phyloP scores from a whole-genome alignment of 2,888 invertebrate genomes.

The Aplocera efformata region DNA sequence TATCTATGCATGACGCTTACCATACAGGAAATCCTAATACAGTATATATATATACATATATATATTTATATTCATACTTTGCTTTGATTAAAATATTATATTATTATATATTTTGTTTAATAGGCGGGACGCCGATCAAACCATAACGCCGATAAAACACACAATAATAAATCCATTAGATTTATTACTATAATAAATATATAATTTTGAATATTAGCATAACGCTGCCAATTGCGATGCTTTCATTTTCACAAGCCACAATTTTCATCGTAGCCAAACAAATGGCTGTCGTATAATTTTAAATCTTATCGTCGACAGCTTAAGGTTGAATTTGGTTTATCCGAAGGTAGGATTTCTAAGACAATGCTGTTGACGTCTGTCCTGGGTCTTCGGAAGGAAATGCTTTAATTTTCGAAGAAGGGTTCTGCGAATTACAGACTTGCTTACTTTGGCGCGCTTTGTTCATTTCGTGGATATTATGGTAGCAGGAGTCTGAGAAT shows the following conservation, averaged over 20 bases:
- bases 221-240: slow-evolving; percentile 8
- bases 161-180: slow-evolving; percentile 11
- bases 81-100: no score
- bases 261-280: slow-evolving; percentile 1
- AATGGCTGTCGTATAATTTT: no score
- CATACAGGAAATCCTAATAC: no score
- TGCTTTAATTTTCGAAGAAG: slow-evolving; percentile 29
- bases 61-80: no score
- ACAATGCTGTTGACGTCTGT: slow-evolving; percentile 47
- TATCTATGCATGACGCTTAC: no score
- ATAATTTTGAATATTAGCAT: slow-evolving; percentile 18
- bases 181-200: slow-evolving; percentile 14
- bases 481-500: background rate
- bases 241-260: slow-evolving; percentile 19
- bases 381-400: slow-evolving; percentile 35
- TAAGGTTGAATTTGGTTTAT: slow-evolving; percentile 7
- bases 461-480: slow-evolving; percentile 5
- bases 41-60: no score
- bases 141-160: slow-evolving; percentile 17
- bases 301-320: background rate
- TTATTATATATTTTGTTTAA: no score
- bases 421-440: slow-evolving; percentile 26
- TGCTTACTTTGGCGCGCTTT: slow-evolving; percentile 10
- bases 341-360: slow-evolving; percentile 12
- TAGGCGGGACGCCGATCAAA: slow-evolving; percentile 18